These are phyloP conservation scores for Malthinus flaveolus DNA, from an alignment of 2,888 invertebrate species.

Conservation along the genomic window DNA sequence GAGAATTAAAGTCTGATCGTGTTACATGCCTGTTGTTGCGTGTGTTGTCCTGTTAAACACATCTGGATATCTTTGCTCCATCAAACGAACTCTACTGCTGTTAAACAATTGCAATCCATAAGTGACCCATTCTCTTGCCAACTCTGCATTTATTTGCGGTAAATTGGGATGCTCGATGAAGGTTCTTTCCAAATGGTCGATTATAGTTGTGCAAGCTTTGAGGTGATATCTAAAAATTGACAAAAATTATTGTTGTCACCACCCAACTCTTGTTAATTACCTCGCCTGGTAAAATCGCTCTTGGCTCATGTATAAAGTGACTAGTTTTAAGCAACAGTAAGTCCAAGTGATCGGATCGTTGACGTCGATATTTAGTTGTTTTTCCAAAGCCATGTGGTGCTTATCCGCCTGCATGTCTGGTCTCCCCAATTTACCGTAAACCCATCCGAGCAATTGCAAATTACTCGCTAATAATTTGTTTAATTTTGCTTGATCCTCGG, in stretches of 20 bases:
- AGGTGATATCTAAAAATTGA: constrained; percentile 61
- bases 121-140: constrained; percentile 65
- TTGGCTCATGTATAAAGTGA: constrained; percentile 55
- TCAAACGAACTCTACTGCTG: constrained; percentile 49
- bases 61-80: constrained; percentile 12
- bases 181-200: constrained; percentile 60
- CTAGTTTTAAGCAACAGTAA: constrained; percentile 59
- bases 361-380: constrained; percentile 61
- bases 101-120: constrained; percentile 63
- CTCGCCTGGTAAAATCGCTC: constrained; percentile 34
- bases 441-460: constrained; percentile 64
- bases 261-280: constrained; percentile 26
- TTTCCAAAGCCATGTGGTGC: constrained; percentile 61
- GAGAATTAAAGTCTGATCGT: background rate
- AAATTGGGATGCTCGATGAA: constrained; percentile 42
- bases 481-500: constrained; percentile 54
- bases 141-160: constrained; percentile 45
- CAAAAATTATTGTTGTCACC: background rate
- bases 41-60: background rate
- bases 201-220: constrained; percentile 62
- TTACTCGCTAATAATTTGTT: constrained; percentile 64
- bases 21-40: no score
- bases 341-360: constrained; percentile 64
- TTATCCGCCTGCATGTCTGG: constrained; percentile 59
- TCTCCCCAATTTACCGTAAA: constrained; percentile 61